Conservation (phyloP, 2,797 vertebrate species). For the Molossus molossus region DNA sequence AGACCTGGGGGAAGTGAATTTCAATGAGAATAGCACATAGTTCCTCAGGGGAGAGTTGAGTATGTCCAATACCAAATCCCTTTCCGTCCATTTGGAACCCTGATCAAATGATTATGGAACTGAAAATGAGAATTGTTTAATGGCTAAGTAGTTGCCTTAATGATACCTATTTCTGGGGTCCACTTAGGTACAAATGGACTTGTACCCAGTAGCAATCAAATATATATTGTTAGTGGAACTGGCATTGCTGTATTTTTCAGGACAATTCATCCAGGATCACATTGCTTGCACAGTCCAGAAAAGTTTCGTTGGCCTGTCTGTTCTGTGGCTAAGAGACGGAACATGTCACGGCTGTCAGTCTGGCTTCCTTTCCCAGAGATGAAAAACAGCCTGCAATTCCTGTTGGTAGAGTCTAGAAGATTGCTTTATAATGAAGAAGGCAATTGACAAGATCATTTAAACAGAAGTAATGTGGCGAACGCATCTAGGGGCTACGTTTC, state of each 20-base stretch:
- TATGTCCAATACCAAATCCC: not conserved
- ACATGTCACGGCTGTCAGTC: not conserved
- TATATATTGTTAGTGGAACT: not conserved
- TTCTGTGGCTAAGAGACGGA: constrained; percentile 51
- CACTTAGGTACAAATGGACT: constrained; percentile 28
- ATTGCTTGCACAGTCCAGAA: not conserved
- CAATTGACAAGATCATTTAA: constrained; percentile 72
- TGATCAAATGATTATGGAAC: not conserved
- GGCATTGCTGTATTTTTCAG: not conserved
- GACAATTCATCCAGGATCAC: not conserved
- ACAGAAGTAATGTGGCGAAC: constrained; percentile 47
- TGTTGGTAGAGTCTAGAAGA: constrained; percentile 62
- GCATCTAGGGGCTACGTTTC: constrained; percentile 58
- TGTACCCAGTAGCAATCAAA: constrained; percentile 5
- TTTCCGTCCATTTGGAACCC: not conserved
- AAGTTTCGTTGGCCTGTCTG: not conserved
- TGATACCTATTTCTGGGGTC: not conserved
- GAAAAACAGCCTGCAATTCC: constrained; percentile 58
- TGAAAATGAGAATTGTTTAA: not conserved
- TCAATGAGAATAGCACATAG: not conserved
- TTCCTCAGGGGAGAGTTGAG: not conserved
- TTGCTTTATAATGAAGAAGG: constrained; percentile 76
- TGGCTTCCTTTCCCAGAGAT: not conserved
- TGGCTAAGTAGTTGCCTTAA: not conserved
- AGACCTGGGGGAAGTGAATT: not conserved